Evolutionary conservation across 2,113 vertebrate species (phyloP).

Genomic region (Otolemur garnettii): DNA sequence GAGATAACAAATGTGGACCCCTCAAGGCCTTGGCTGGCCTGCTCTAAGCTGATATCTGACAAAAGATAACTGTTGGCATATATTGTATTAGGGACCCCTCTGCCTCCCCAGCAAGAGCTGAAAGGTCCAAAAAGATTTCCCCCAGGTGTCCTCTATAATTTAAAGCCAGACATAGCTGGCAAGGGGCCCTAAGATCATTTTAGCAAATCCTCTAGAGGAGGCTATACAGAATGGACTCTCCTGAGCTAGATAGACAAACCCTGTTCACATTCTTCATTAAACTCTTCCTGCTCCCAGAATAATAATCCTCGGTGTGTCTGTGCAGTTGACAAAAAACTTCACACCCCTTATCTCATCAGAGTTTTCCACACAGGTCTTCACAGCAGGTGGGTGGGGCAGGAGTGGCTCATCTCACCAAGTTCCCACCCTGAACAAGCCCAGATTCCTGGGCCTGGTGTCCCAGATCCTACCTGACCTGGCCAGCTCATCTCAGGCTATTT

Average conservation of each 20-base stretch:
- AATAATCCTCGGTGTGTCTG: background rate
- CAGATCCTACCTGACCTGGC: background rate
- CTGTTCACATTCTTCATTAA: background rate
- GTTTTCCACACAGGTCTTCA: background rate
- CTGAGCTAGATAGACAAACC: background rate
- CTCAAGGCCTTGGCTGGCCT: background rate
- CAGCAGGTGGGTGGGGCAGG: background rate
- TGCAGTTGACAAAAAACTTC: background rate
- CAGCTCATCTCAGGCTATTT: background rate
- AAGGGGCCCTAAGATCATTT: background rate
- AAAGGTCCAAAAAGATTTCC: background rate
- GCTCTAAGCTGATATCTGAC: background rate
- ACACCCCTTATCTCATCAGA: background rate
- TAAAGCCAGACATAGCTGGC: background rate
- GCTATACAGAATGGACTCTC: background rate
- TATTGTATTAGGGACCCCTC: background rate
- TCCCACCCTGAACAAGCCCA: background rate
- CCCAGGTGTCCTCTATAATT: background rate
- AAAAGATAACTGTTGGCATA: background rate
- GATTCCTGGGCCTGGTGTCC: background rate
- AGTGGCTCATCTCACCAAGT: background rate
- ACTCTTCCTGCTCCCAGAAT: background rate
- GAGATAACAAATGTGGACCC: background rate
- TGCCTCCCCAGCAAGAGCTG: background rate
- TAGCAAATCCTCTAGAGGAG: background rate